Conservation (phyloP, 2,113 vertebrate species). For the Gasterosteus nipponicus region DNA sequence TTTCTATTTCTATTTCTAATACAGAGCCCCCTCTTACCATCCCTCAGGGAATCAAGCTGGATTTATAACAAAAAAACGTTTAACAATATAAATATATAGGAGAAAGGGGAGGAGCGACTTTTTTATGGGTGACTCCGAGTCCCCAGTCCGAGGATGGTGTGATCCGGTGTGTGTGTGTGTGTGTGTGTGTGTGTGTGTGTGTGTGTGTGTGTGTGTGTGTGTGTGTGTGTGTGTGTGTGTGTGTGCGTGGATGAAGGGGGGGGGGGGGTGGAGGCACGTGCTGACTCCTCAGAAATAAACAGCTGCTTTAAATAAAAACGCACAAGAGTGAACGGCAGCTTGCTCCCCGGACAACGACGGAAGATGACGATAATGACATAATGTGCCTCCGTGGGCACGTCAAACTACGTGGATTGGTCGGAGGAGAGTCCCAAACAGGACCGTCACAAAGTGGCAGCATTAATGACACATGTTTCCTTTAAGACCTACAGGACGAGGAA, state of each 20-base stretch:
- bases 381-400: not conserved
- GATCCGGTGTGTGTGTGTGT: no score
- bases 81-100: constrained; percentile 14
- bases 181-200: constrained; percentile 2
- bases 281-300: constrained; percentile 72
- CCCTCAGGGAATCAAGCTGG: not conserved
- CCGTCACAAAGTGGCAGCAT: constrained; percentile 38
- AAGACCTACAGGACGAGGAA: constrained; percentile 44
- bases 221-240: constrained; percentile 17
- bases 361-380: not conserved
- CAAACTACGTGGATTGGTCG: not conserved
- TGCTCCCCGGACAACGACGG: not conserved
- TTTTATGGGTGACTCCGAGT: constrained; percentile 24
- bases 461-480: not conserved
- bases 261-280: constrained; percentile 46
- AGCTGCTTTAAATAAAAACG: constrained; percentile 56
- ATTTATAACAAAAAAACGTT: constrained; percentile 1
- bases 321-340: constrained; percentile 30
- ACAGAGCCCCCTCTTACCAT: not conserved
- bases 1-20: no score
- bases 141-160: constrained; percentile 7
- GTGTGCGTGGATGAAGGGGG: not conserved
- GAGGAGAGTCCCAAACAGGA: constrained; percentile 39
- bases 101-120: constrained; percentile 24
- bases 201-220: not conserved